phyloP scores from a whole-genome alignment of 2,113 vertebrate genomes.

The Osmerus eperlanus region DNA sequence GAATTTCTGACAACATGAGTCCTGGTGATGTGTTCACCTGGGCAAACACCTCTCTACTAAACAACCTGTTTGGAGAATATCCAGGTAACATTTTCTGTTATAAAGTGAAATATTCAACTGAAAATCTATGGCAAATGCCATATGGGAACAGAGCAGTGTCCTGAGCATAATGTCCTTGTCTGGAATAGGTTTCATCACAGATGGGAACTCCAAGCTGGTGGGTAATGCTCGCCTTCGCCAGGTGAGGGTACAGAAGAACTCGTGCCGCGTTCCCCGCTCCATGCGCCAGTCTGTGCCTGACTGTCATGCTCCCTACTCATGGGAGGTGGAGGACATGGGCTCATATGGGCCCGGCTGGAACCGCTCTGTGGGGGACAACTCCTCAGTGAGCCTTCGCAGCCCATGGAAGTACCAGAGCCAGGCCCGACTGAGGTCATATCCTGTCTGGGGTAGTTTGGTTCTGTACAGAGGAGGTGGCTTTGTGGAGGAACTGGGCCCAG shows the following conservation, averaged over 20 bases:
- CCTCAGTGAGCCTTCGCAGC: conserved; percentile 37
- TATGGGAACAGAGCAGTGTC: too few species aligned
- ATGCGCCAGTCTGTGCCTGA: conserved; percentile 57
- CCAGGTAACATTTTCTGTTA: conserved; percentile 70
- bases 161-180: too few species aligned
- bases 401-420: conserved; percentile 85
- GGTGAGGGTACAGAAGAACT: conserved; percentile 75
- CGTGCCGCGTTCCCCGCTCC: conserved; percentile 63
- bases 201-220: conserved; percentile 88
- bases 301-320: conserved; percentile 77
- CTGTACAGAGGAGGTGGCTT: conserved; percentile 87
- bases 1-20: conserved; percentile 61
- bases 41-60: conserved; percentile 79
- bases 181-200: conserved; percentile 85
- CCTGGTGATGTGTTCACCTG: conserved; percentile 79
- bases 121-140: too few species aligned
- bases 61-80: conserved; percentile 78
- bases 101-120: too few species aligned
- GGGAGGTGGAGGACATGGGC: conserved; percentile 79
- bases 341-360: conserved; percentile 81
- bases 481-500: conserved; percentile 74
- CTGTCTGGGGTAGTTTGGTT: conserved; percentile 76
- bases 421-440: conserved; percentile 62
- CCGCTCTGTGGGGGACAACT: conserved; percentile 31
- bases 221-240: conserved; percentile 85